Base-by-base conservation (phyloP, 2,888 invertebrate species). In the Andrena flavipes region DNA sequence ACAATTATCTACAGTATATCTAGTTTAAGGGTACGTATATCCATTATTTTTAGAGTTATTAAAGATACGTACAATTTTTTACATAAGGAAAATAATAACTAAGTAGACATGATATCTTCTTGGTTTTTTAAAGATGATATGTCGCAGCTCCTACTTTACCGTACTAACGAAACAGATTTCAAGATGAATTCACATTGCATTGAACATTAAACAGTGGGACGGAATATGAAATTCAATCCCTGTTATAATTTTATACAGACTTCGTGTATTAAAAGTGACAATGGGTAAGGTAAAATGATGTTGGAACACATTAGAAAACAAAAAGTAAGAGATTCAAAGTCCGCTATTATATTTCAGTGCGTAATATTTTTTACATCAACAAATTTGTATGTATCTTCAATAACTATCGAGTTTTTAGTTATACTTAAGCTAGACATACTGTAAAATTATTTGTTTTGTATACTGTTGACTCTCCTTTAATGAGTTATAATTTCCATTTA, bases 391-490 rank as follows among this genome's bases (percentile, higher is more conserved):
- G 26, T 13, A 62, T 30, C 48, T 69, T 8, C 5, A 42, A 59
- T 64, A 13, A 8, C 42, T 42, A 23, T 49, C 29, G 49, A 30
- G 13, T 20, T 48, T 63, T 56, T 33, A n/a, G 16, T 20, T 23
- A 30, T 13, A 70, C 49, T 80, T 79, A 79, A 64, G 59, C 63
- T 70, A 70, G 59, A 70, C 30, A 23, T 79, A 79, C 70, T 79
- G 80, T 71, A 42, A 49, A 65, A 67, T 73, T 62, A 74, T 48
- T 68, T 82, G 42, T 82, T 74, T 69, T 72, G 42, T 71, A 79
- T 35, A 77, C 10, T 71, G 30, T 60, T 74, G 75, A 85, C 48
- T 87, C 59, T 76, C 77, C 75, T 82, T 65, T n/a, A 62, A n/a
- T 68, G 65, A 73, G 72, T 82, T 51, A 54, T 76, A 62, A n/a